Evolutionary conservation across 2,113 vertebrate species (phyloP), one percentile per base, ranked within the genome.

Genomic region (Gymnarchus niloticus): DNA sequence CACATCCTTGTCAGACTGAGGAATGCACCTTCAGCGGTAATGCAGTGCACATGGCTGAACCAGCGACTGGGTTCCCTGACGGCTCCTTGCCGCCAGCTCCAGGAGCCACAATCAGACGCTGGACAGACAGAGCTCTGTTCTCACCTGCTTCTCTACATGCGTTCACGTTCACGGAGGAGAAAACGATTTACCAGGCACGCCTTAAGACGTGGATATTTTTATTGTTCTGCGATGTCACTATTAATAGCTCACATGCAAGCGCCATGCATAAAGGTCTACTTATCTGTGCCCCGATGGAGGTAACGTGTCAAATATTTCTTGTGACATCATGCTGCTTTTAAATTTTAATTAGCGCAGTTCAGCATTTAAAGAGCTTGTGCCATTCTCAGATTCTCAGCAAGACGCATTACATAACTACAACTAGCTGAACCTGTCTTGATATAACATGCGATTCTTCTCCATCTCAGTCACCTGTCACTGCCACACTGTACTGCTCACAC

Each of bases 271-370:
- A 73, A 73, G 65, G 65, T 41, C 65, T 73, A 41, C 28, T 37
- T 73, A 73, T 73, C 65, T 73, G 65, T 73, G 33, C 65, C 17
- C n/a, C 28, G 52, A 33, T 6, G 41, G 65, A 28, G 65, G 65
- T 73, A 78, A 78, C 44, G 76, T 78, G 76, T 78, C 76, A 48
- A 78, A 78, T 78, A 78, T 78, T 46, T 78, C 44, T 21, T 78
- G 65, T 73, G 65, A 73, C 65, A 41, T 73, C 65, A 73, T 73
- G 41, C 65, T 41, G 28, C 65, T 41, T 73, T 73, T 73, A 73
- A 73, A 73, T 73, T 73, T 73, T 73, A 73, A 73, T 73, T 41
- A 73, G 65, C 19, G 65, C 37, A 73, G 65, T 33, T 33, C 59
- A 65, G 59, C 10, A 33, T 65, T 73, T n/a, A 8, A 37, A 78